A percentile compares a stretch with the other conserved stretches of the same genome.
Conservation (phyloP, 1,140 invertebrate species). For the Drosophila subobscura region DNA sequence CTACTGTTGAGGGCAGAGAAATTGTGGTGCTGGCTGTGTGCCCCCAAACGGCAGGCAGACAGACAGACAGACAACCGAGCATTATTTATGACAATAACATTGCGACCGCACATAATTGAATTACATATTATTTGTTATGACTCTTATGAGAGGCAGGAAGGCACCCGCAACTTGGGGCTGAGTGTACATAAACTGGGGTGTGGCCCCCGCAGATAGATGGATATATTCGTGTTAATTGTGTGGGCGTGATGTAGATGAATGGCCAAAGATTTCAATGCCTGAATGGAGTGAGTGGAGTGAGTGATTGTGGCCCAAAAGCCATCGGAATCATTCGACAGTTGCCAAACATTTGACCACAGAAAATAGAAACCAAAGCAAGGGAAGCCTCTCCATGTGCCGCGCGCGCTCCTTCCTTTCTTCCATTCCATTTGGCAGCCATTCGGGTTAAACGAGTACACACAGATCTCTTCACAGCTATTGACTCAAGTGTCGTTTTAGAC, state of each 20-base stretch:
- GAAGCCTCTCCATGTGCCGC: too few relatives aligned
- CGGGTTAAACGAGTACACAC: conserved; percentile 13
- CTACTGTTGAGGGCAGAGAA: conserved; percentile 17
- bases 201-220: conserved; percentile 13
- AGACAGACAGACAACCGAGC: conserved; percentile 6
- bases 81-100: conserved; percentile 74
- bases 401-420: too few relatives aligned
- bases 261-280: conserved; percentile 44
- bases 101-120: conserved; percentile 77
- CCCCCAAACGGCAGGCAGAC: too few relatives aligned
- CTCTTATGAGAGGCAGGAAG: conserved; percentile 8
- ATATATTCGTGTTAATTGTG: conserved; percentile 68
- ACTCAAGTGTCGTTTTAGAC: conserved; percentile 81
- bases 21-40: too few relatives aligned
- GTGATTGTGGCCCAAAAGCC: conserved; percentile 34
- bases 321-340: conserved; percentile 15
- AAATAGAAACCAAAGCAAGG: neutral
- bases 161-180: neutral
- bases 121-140: conserved; percentile 70
- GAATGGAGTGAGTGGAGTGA: conserved; percentile 35
- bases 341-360: conserved; percentile 26
- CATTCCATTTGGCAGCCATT: neutral
- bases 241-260: conserved; percentile 79
- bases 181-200: conserved; percentile 21
- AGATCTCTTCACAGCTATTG: conserved; percentile 40